These are phyloP conservation scores for Lymantria dispar DNA, from an alignment of 2,888 invertebrate genomes.

Conservation along the genomic window DNA sequence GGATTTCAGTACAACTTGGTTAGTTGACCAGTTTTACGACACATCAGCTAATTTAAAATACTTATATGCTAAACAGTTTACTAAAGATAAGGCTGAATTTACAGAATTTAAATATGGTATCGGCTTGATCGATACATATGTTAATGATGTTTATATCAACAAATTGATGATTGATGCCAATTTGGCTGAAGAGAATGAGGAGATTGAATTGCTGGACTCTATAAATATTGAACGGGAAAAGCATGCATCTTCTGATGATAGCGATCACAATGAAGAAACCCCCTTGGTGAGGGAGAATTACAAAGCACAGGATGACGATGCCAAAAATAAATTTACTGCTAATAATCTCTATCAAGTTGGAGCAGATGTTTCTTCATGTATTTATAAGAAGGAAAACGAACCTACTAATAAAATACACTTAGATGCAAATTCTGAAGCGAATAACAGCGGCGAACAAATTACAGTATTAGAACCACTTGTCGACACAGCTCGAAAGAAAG, in stretches of 20 bases:
- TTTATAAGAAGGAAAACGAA: not conserved
- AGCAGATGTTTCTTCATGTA: not conserved
- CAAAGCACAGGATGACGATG: not conserved
- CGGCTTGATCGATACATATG: conserved; percentile 70
- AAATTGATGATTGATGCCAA: conserved; percentile 73
- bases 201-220: conserved; percentile 46
- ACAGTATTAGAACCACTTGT: too few relatives aligned
- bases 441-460: too few relatives aligned
- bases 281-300: not conserved
- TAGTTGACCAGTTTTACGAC: conserved; percentile 70
- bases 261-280: not conserved
- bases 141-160: conserved; percentile 70
- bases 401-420: not conserved
- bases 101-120: conserved; percentile 78
- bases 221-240: conserved; percentile 14
- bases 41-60: conserved; percentile 57
- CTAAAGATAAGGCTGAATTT: conserved; percentile 53
- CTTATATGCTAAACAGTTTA: conserved; percentile 66
- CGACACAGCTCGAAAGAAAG: too few relatives aligned
- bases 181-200: conserved; percentile 59
- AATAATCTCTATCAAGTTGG: not conserved
- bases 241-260: not conserved
- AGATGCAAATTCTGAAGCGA: not conserved
- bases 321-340: not conserved
- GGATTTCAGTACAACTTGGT: conserved; percentile 74